Evolutionary conservation across 2,797 vertebrate genomes (phyloP).

Genomic region (Eulemur coronatus): DNA sequence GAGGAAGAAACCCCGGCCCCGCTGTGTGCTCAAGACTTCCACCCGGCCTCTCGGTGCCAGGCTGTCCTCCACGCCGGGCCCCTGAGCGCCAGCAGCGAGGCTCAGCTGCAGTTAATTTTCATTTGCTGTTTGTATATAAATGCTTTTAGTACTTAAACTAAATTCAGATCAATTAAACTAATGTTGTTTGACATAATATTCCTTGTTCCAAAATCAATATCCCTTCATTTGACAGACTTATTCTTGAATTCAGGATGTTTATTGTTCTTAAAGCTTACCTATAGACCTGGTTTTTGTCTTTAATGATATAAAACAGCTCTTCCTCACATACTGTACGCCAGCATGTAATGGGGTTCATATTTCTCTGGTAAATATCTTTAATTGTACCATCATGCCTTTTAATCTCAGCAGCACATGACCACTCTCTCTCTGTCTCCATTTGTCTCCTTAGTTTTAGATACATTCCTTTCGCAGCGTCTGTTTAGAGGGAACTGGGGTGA

Average conservation of each 20-base stretch:
- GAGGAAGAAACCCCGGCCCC: constrained; percentile 80
- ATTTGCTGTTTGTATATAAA: constrained; percentile 89
- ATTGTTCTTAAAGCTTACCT: constrained; percentile 92
- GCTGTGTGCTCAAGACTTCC: constrained; percentile 59
- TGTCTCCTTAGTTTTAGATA: constrained; percentile 66
- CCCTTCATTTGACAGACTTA: constrained; percentile 88
- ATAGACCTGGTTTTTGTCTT: constrained; percentile 90
- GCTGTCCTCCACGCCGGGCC: constrained; percentile 74
- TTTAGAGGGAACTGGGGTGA: constrained; percentile 35
- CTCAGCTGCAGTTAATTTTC: constrained; percentile 90
- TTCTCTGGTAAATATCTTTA: constrained; percentile 87
- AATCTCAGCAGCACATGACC: constrained; percentile 70
- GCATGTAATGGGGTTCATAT: constrained; percentile 85
- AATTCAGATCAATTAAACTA: constrained; percentile 91
- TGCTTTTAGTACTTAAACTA: constrained; percentile 90
- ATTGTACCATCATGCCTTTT: constrained; percentile 85
- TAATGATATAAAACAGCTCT: constrained; percentile 90
- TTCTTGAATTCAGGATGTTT: constrained; percentile 90
- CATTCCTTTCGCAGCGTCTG: constrained; percentile 8
- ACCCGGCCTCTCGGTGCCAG: constrained; percentile 77
- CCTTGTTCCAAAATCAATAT: constrained; percentile 91
- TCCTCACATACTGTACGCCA: constrained; percentile 81
- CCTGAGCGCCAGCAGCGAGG: constrained; percentile 76
- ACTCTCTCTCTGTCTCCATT: constrained; percentile 74
- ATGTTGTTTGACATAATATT: constrained; percentile 90